Base-by-base conservation (phyloP, 1,140 invertebrate genomes). In the Nebria ingens region DNA sequence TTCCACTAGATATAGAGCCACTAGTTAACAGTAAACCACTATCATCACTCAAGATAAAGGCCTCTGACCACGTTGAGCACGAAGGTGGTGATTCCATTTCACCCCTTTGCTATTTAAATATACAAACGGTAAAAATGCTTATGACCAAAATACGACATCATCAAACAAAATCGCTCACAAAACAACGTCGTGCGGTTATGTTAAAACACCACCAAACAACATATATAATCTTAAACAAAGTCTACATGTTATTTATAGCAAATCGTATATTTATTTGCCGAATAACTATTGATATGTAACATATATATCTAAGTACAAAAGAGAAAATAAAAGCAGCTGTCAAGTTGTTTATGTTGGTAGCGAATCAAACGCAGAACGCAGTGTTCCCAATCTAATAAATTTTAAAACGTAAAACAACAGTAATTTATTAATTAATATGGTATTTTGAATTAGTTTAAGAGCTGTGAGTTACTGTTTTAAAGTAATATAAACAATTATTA, bases 1-100 rank as follows among this genome's bases (percentile, higher is more conserved):
- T 71, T 65, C 78, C 76, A 69, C 79, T 82, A 51, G 79, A 82
- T 66, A 79, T 73, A 40, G 79, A 82, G 61, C 78, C 76, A 73
- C 77, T 80, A 58, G 78, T 80, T 65, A 81, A 72, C 54, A 81
- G 67, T 54, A 81, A 70, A 57, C 78, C 79, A 72, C 78, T 80
- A 64, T 81, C 78, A 71, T 80, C 79, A 67, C 79, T 80, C 62
- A 79, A 64, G 59, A 72, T 72, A 65, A 77, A 76, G 57, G 71
- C 75, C 65, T 80, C 77, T 55, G 76, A 80, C 65, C 76, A 76
- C 66, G 75, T 74, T 60, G 77, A 78, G 60, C 76, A 78, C 22
- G 76, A 77, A 63, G 76, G 77, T 62, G 77, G 77, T 57, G 78
- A 80, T 70, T 80, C 77, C 78, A 80, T 79, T 54, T 19, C 58